phyloP scores from a whole-genome alignment of 2,888 invertebrate species.

The Pandemis corylana region DNA sequence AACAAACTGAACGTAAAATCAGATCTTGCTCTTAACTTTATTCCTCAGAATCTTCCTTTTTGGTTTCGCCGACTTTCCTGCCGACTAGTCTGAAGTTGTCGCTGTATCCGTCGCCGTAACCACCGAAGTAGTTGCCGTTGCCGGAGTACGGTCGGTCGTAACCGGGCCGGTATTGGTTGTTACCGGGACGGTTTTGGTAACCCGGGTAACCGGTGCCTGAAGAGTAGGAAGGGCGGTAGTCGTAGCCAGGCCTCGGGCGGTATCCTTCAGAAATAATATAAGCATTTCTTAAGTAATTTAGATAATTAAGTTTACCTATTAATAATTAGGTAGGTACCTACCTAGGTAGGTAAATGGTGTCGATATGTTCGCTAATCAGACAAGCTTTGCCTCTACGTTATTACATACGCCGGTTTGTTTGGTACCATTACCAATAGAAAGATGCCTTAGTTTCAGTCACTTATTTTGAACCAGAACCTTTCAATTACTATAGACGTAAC shows the following conservation, averaged over 20 bases:
- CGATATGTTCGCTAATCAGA: no score
- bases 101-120: constrained; percentile 64
- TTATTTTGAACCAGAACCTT: no score
- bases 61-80: constrained; percentile 66
- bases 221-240: constrained; percentile 49
- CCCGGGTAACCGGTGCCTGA: constrained; percentile 48
- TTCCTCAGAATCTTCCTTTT: constrained; percentile 56
- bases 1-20: constrained; percentile 16
- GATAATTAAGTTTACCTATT: no score
- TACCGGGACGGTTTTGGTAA: constrained; percentile 51
- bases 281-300: no score
- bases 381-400: no score
- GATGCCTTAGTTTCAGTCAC: no score
- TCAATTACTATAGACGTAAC: no score
- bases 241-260: constrained; percentile 54
- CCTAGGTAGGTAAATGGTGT: no score
- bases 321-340: no score
- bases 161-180: constrained; percentile 48
- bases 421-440: no score
- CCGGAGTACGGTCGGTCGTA: constrained; percentile 54
- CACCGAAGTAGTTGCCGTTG: constrained; percentile 66
- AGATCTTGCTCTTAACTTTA: not conserved
- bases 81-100: constrained; percentile 66
- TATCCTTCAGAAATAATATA: constrained; percentile 43
- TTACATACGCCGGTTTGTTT: no score